Percentiles rank a stretch among this genome's conserved stretches.
Conservation (phyloP, 2,113 vertebrate genomes). For the Orientallactaga bullata region DNA sequence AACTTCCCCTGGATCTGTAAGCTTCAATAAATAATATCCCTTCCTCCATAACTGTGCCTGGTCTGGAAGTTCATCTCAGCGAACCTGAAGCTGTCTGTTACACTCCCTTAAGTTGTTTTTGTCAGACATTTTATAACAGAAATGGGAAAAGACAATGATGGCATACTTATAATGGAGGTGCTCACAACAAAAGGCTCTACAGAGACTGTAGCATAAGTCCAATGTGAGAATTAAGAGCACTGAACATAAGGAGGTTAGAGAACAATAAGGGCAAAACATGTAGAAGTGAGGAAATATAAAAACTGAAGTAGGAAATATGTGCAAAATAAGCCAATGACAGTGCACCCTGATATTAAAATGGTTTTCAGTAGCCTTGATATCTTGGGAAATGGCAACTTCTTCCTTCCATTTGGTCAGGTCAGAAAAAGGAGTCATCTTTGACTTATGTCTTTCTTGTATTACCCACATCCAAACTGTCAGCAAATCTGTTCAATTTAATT, state of each 20-base stretch:
- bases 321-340: conserved; percentile 13
- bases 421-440: not conserved
- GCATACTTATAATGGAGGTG: not conserved
- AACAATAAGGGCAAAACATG: not conserved
- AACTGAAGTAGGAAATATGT: not conserved
- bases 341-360: not conserved
- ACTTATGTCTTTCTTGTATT: conserved; percentile 22
- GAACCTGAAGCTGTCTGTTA: no score
- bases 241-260: conserved; percentile 8
- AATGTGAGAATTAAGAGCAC: not conserved
- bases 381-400: conserved; percentile 34
- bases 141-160: not conserved
- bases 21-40: no score
- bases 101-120: no score
- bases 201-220: not conserved
- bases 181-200: conserved; percentile 51
- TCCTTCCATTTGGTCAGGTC: conserved; percentile 22
- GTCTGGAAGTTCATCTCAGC: no score
- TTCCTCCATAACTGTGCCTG: no score
- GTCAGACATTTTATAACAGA: no score
- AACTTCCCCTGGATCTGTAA: no score
- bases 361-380: not conserved
- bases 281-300: not conserved
- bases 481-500: conserved; percentile 41
- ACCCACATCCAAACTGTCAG: conserved; percentile 42